Conservation (phyloP, 2,113 vertebrate species). For the Ondatra zibethicus region DNA sequence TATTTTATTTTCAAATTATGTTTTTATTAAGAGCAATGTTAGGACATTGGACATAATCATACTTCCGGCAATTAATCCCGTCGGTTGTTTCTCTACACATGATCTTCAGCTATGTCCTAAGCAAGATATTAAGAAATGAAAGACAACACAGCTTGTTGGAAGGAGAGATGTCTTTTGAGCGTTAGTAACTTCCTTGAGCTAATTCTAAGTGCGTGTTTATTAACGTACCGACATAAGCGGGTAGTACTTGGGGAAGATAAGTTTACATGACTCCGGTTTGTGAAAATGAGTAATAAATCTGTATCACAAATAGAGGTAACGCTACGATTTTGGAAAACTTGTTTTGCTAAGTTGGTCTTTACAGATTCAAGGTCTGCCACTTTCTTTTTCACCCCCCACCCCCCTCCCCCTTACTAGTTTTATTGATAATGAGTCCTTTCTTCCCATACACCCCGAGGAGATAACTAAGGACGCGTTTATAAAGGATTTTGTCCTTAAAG, state of each 20-base stretch:
- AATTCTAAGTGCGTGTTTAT: neutral
- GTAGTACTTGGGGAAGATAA: neutral
- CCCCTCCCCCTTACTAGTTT: neutral
- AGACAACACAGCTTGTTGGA: neutral
- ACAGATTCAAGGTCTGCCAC: neutral
- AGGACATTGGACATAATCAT: neutral
- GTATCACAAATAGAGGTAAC: neutral
- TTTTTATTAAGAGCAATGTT: neutral
- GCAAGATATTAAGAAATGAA: neutral
- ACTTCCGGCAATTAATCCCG: neutral
- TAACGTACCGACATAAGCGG: neutral
- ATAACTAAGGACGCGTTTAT: neutral
- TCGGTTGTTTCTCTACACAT: neutral
- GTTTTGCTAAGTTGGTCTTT: neutral
- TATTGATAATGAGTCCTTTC: neutral
- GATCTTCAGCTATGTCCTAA: neutral
- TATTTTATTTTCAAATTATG: neutral
- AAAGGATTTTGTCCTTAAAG: slow-evolving; percentile 34
- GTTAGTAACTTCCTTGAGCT: slow-evolving; percentile 5
- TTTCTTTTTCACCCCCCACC: neutral
- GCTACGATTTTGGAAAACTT: neutral
- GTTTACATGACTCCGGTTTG: neutral
- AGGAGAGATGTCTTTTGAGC: slow-evolving; percentile 7
- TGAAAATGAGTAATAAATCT: slow-evolving; percentile 16
- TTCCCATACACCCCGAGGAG: neutral